Percentiles rank a stretch among this genome's conserved stretches.
Evolutionary conservation across 1,140 invertebrate species (phyloP).

Genomic region (Euura saliciscinereae): DNA sequence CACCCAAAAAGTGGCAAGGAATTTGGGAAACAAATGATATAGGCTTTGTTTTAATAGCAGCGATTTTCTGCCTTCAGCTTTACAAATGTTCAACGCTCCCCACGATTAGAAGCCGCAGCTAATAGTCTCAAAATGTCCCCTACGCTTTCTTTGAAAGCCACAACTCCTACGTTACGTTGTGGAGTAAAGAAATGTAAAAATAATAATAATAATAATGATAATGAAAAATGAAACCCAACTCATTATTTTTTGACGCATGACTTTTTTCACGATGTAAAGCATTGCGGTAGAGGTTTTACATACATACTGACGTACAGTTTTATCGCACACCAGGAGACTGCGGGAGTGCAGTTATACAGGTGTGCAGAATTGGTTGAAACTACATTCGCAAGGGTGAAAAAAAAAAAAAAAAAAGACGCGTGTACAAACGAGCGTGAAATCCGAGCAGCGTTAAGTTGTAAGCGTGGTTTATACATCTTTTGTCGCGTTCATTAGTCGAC

Average conservation of each 20-base stretch:
- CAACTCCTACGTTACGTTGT: constrained; percentile 1
- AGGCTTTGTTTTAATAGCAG: constrained; percentile 42
- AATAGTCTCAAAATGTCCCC: neutral
- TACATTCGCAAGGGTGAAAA: neutral
- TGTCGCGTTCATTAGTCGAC: neutral
- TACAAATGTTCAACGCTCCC: constrained; percentile 21
- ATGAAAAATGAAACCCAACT: neutral
- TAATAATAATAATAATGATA: no score
- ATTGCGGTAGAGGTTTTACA: neutral
- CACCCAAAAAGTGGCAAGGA: neutral
- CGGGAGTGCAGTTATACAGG: neutral
- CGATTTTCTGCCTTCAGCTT: constrained; percentile 35
- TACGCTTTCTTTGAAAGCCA: neutral
- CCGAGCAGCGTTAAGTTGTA: neutral
- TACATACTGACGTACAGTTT: neutral
- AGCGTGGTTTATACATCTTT: neutral
- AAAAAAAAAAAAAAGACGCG: no score
- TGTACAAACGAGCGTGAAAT: neutral
- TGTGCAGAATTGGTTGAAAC: neutral
- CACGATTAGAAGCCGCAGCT: neutral
- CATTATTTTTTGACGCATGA: constrained; percentile 3
- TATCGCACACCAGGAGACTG: no score
- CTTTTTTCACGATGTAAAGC: neutral
- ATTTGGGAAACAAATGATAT: constrained; percentile 29
- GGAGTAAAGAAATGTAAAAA: no score